Conservation (phyloP, 2,888 invertebrate genomes). For the Cancer borealis region DNA sequence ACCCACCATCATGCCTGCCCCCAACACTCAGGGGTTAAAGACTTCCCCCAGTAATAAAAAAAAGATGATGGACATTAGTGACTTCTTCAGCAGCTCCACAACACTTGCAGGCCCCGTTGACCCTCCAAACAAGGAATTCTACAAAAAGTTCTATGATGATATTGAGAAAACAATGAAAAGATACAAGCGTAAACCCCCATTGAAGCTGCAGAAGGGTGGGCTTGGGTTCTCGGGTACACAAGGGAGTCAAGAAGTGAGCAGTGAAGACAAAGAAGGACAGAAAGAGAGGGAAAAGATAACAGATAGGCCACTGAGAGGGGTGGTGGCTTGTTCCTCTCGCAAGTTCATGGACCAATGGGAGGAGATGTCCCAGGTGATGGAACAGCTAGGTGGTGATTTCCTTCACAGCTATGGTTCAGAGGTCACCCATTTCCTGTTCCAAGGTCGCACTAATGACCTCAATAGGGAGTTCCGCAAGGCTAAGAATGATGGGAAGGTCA, state of each 20-base stretch:
- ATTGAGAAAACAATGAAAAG: conserved; percentile 59
- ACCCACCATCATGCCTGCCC: not conserved
- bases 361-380: conserved; percentile 80
- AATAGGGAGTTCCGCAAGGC: conserved; percentile 80
- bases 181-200: conserved; percentile 50
- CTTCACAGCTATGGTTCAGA: conserved; percentile 78
- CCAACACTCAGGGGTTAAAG: not conserved
- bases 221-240: not conserved
- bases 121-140: conserved; percentile 63
- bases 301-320: conserved; percentile 78
- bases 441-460: conserved; percentile 80
- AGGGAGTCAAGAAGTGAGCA: not conserved
- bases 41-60: not conserved
- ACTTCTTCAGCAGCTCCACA: not conserved
- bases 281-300: not conserved
- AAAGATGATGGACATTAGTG: not conserved
- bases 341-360: conserved; percentile 79
- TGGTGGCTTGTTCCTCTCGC: conserved; percentile 80
- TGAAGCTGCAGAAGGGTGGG: conserved; percentile 28
- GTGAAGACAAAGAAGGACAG: not conserved
- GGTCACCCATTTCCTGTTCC: conserved; percentile 81
- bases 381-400: conserved; percentile 80
- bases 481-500: conserved; percentile 79
- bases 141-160: conserved; percentile 64
- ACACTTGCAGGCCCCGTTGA: conserved; percentile 8